Base-by-base conservation (phyloP, 2,888 invertebrate species). In the Maniola hyperantus region DNA sequence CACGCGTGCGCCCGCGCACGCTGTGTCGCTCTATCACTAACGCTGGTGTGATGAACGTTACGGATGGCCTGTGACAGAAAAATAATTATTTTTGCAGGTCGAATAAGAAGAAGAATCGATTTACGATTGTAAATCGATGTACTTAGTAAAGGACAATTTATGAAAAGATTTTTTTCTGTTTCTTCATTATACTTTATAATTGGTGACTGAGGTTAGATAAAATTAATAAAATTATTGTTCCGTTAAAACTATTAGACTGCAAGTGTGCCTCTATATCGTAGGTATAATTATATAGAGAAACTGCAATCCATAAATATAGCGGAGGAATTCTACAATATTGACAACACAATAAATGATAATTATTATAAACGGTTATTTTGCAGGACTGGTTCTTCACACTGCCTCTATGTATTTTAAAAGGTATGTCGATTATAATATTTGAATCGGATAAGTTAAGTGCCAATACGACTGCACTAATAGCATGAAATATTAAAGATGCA, bases 1-100 rank as follows among this genome's bases (percentile, higher is more conserved):
- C 82, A 67, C 95, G 92, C 66, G 93, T 92, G 71, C 94, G 91
- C 57, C 92, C 87, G 72, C 76, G 74, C 65, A 81, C 83, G 73
- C 87, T 88, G 80, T 95, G 95, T 64, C 95, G 93, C 87, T 97
- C 97, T 73, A 97, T 93, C 69, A 97, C 88, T 84, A 97, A 85
- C 63, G 93, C 93, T 33, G 96, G 95, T 50, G 95, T 94, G 77
- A 96, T 92, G 80, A 97, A 95, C 70, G 94, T 91, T 73, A 91
- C 93, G 78, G 95, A 94, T 68, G 95, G 95, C 85, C 94, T 94
- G 85, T 5, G 76, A 64, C 5, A 55, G 62, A 53, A 62, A 54
- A 60, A 20, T 8, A 48, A 18, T 48, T n/a, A n/a, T 48, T 15
- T 18, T 8, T 8, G 10, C 8, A 44, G 5, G 2, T 42, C 44